These are phyloP conservation scores for Vulpes lagopus DNA, from an alignment of 2,113 vertebrate genomes.

Conservation along the genomic window DNA sequence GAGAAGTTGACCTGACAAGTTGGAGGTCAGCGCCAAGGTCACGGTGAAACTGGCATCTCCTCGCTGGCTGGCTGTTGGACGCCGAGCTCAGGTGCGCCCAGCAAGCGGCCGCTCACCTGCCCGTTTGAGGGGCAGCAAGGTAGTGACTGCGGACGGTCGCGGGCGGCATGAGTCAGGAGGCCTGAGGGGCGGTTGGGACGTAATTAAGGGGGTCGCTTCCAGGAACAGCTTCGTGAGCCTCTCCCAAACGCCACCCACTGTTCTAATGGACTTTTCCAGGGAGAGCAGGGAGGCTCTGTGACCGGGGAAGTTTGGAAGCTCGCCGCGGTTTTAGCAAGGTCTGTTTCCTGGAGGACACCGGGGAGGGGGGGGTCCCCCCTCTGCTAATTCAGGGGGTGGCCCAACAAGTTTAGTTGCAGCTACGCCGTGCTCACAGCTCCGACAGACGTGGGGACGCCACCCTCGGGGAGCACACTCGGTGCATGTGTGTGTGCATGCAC, in stretches of 20 bases:
- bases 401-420: background rate
- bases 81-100: fast-evolving
- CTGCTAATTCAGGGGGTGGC: background rate
- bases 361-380: background rate
- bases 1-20: fast-evolving
- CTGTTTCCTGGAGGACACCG: background rate
- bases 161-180: background rate
- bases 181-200: background rate
- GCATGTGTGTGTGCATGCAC: fast-evolving
- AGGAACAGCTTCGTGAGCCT: background rate
- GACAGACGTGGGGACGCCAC: too few species aligned
- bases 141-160: fast-evolving
- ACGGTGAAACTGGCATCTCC: fast-evolving
- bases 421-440: fast-evolving
- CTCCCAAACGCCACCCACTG: too few species aligned
- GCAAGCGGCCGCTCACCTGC: fast-evolving
- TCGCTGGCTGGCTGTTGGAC: fast-evolving
- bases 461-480: background rate
- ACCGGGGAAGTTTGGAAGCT: background rate
- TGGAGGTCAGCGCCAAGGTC: background rate
- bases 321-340: background rate
- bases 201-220: background rate
- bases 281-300: background rate
- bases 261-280: background rate
- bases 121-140: fast-evolving